These are phyloP conservation scores for Fregetta grallaria DNA, from an alignment of 2,113 vertebrate genomes.

Conservation along the genomic window DNA sequence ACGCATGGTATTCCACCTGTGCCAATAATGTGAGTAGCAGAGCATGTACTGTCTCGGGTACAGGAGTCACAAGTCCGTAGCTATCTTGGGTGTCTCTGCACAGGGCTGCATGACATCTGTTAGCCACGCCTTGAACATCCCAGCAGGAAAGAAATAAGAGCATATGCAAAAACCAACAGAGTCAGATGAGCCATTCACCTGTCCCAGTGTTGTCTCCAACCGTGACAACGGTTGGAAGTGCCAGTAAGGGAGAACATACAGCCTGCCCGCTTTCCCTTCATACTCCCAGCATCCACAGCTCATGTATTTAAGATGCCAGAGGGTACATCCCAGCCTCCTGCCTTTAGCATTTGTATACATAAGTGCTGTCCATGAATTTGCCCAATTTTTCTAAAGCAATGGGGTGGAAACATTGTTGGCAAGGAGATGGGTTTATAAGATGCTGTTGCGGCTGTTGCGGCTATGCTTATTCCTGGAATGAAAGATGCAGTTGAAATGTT, in stretches of 20 bases:
- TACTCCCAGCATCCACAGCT: background rate
- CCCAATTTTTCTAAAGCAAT: background rate
- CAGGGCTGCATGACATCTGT: background rate
- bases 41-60: background rate
- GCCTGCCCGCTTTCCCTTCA: background rate
- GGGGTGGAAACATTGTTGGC: background rate
- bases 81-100: background rate
- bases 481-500: background rate
- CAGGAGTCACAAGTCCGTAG: background rate
- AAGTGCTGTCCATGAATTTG: background rate
- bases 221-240: background rate
- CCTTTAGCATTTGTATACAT: background rate
- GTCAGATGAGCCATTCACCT: background rate
- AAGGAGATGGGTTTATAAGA: background rate
- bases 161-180: background rate
- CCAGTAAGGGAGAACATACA: background rate
- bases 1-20: background rate
- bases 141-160: background rate
- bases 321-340: background rate
- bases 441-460: background rate
- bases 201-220: background rate
- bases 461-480: background rate
- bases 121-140: background rate
- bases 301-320: background rate
- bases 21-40: background rate